A percentile compares a stretch with the other conserved stretches of the same genome.
Conservation (phyloP, 2,113 vertebrate genomes). For the Chitala chitala region DNA sequence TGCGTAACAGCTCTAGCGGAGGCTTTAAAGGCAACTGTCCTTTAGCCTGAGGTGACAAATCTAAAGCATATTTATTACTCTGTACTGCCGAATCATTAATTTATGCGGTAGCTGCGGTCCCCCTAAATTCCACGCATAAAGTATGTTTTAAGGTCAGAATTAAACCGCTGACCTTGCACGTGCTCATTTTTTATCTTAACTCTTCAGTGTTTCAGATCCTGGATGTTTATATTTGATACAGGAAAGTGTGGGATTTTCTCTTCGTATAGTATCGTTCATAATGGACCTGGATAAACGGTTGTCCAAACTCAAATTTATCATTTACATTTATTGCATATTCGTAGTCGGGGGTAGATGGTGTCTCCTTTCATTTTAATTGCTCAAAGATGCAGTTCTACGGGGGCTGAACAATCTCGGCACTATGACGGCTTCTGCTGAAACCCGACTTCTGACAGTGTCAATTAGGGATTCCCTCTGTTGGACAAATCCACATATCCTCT, state of each 20-base stretch:
- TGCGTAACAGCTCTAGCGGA: constrained; percentile 34
- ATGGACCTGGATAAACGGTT: too few species aligned
- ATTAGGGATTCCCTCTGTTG: background rate
- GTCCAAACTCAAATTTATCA: too few species aligned
- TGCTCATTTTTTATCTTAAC: constrained; percentile 41
- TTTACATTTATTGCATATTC: background rate
- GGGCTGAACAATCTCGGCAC: too few species aligned
- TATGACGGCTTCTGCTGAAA: constrained; percentile 1
- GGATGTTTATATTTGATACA: too few species aligned
- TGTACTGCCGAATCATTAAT: too few species aligned
- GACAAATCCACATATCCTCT: background rate
- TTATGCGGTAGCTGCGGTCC: too few species aligned
- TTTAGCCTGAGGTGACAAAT: background rate
- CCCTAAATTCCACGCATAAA: too few species aligned
- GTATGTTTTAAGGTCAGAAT: constrained; percentile 46
- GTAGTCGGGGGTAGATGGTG: background rate
- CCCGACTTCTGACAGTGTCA: constrained; percentile 20
- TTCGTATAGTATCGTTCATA: too few species aligned
- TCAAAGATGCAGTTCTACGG: background rate
- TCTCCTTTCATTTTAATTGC: background rate
- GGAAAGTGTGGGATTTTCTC: too few species aligned
- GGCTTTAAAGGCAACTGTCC: constrained; percentile 20
- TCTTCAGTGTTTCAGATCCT: background rate
- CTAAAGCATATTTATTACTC: too few species aligned
- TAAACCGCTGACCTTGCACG: constrained; percentile 46